Evolutionary conservation across 2,797 vertebrate species (phyloP), one percentile per base, ranked within the genome.

Genomic region (Staurois parvus): DNA sequence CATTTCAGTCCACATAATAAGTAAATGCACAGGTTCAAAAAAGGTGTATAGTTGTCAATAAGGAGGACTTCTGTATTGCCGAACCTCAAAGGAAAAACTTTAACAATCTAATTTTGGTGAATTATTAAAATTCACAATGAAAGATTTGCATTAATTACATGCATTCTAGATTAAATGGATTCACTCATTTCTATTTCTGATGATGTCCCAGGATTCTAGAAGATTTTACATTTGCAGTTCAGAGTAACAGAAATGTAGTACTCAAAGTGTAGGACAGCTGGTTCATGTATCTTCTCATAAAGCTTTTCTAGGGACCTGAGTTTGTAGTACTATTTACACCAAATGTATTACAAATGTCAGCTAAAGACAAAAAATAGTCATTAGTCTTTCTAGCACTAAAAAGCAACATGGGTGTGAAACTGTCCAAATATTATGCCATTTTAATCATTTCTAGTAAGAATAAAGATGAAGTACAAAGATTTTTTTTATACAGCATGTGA

Each of bases 251-350:
- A 37, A 29, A 32, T 76, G 37, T 28, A 56, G 45, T 28, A 68
- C 73, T 74, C 40, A 11, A 52, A 40, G 79, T 42, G 42, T 59
- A 74, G 28, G 66, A 82, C 72, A 80, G 83, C 26, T 83, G 83
- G 88, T 56, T 85, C 79, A 62, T 24, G 87, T 13, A 0, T 72
- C 75, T 72, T 59, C 59, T 62, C 88, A 90, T 80, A 88, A 87
- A 87, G 91, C 88, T 90, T 88, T 90, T 86, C 83, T 86, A 74
- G n/a, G 84, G 88, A 90, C 81, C 88, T 87, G 84, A 72, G 76
- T 88, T 88, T 87, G 37, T 90, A 85, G 83, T 70, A 59, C 76
- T 89, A 84, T 87, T 81, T 87, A 88, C 89, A 64, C 87, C 79
- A 91, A 76, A 87, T 82, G 83, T 89, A 52, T 89, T 90, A 88